phyloP scores from a whole-genome alignment of 2,888 invertebrate species.

The Coenonympha glycerion region DNA sequence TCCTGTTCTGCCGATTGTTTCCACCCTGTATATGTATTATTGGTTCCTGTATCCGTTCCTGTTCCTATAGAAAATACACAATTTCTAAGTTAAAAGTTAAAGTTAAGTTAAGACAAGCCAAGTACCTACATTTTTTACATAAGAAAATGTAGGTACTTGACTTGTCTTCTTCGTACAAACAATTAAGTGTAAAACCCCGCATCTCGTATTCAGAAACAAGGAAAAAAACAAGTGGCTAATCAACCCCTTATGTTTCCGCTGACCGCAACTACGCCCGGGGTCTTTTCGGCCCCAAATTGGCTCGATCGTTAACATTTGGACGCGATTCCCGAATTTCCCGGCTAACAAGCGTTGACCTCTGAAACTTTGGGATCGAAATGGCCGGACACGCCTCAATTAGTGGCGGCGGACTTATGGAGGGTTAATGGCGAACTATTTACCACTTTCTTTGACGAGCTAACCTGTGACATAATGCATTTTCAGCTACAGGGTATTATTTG shows the following conservation, averaged over 20 bases:
- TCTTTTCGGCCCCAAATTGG: constrained; percentile 59
- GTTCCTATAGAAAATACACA: too few species aligned
- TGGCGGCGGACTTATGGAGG: constrained; percentile 32
- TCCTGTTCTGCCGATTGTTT: too few species aligned
- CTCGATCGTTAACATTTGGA: constrained; percentile 67
- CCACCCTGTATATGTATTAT: too few species aligned
- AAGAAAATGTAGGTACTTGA: too few species aligned
- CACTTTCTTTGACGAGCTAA: constrained; percentile 14
- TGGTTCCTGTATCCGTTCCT: too few species aligned
- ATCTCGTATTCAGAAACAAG: neutral
- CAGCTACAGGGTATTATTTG: too few species aligned
- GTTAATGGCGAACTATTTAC: constrained; percentile 15
- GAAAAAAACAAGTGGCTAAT: constrained; percentile 43
- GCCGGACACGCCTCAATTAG: constrained; percentile 71
- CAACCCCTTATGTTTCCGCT: constrained; percentile 47
- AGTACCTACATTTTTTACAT: too few species aligned
- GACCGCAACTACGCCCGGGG: constrained; percentile 41
- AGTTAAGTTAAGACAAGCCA: too few species aligned
- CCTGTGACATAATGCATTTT: neutral
- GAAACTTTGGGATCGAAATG: constrained; percentile 59
- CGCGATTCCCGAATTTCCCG: constrained; percentile 67
- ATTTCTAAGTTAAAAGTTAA: too few species aligned
- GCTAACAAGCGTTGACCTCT: constrained; percentile 56
- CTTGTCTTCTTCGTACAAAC: neutral
- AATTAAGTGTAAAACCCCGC: neutral